A percentile compares a stretch with the other conserved stretches of the same genome.
These are phyloP conservation scores for Eira barbara DNA, from an alignment of 2,113 vertebrate species.

Conservation along the genomic window DNA sequence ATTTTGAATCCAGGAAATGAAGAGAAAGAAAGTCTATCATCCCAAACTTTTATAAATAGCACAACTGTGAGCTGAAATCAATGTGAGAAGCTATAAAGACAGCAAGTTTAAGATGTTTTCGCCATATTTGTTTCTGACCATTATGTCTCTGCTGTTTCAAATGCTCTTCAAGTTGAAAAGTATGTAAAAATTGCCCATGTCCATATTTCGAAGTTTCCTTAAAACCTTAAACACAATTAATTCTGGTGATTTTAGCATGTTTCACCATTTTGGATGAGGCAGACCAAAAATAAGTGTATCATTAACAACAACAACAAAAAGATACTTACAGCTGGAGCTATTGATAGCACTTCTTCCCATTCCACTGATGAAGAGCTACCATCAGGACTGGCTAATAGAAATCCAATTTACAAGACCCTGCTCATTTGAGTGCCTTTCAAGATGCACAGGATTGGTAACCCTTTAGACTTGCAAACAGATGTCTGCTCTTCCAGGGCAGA, in stretches of 20 bases:
- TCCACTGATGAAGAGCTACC: conserved; percentile 54
- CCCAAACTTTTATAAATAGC: not conserved
- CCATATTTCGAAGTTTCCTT: conserved; percentile 35
- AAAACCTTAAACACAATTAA: conserved; percentile 37
- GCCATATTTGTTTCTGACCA: not conserved
- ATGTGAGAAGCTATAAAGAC: not conserved
- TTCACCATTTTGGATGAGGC: conserved; percentile 31
- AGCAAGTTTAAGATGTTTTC: not conserved
- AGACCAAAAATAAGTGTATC: conserved; percentile 38
- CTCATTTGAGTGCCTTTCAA: conserved; percentile 61
- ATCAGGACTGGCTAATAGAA: conserved; percentile 59
- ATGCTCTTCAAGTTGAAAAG: conserved; percentile 8
- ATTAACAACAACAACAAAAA: not conserved
- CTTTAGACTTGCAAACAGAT: conserved; percentile 43
- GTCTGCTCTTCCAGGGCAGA: not conserved
- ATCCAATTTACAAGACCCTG: conserved; percentile 60
- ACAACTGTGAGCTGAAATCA: not conserved
- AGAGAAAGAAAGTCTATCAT: not conserved
- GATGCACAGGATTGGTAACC: conserved; percentile 46
- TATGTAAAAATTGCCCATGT: conserved; percentile 35
- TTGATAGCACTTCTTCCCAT: conserved; percentile 17
- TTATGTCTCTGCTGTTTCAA: not conserved
- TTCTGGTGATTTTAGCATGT: not conserved
- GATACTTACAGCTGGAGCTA: conserved; percentile 25
- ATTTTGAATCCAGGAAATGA: conserved; percentile 18